phyloP scores from a whole-genome alignment of 2,797 vertebrate species.

The Heliangelus exortis region DNA sequence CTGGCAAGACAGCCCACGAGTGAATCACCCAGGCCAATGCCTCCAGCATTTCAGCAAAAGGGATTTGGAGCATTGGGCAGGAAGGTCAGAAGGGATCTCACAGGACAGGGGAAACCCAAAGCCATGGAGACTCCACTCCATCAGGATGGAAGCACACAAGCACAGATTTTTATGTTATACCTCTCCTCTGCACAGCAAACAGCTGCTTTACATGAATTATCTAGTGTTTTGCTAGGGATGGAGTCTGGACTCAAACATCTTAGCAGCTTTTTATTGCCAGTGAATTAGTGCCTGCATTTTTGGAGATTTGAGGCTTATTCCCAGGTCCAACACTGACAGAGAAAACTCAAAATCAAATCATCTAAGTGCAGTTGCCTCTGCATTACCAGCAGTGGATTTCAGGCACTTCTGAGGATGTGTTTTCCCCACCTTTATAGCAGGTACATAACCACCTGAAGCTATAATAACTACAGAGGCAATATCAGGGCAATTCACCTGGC shows the following conservation, averaged over 20 bases:
- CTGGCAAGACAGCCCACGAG: neutral
- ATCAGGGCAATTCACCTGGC: neutral
- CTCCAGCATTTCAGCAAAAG: neutral
- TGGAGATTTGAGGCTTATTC: neutral
- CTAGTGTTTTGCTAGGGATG: neutral
- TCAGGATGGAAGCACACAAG: neutral
- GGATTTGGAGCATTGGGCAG: neutral
- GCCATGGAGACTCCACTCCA: fast-evolving
- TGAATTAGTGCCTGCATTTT: fast-evolving
- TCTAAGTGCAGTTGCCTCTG: neutral
- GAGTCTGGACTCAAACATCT: fast-evolving
- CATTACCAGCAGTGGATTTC: neutral
- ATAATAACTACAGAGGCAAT: fast-evolving
- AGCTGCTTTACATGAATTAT: too few relatives aligned
- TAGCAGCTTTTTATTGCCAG: fast-evolving
- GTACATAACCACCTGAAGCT: neutral
- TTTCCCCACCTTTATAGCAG: neutral
- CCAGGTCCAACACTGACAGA: too few relatives aligned
- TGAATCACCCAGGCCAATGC: neutral
- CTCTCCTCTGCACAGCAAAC: neutral
- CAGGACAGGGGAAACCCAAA: neutral
- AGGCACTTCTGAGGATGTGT: neutral
- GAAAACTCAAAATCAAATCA: neutral
- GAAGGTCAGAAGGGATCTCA: neutral
- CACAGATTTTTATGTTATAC: fast-evolving